These are phyloP conservation scores for Candoia aspera DNA, from an alignment of 2,113 vertebrate species.

Conservation along the genomic window DNA sequence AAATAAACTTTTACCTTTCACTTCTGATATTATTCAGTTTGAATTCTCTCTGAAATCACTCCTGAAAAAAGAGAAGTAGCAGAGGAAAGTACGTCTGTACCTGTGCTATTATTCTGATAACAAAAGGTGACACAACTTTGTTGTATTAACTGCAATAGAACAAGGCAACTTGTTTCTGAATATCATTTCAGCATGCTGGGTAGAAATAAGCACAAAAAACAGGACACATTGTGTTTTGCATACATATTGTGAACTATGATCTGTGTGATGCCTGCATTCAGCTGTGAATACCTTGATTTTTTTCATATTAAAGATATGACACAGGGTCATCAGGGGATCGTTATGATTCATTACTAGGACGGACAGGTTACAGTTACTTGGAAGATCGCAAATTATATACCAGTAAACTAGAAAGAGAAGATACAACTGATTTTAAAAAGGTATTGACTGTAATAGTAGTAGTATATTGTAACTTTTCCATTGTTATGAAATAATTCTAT, in stretches of 20 bases:
- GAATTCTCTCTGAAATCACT: neutral
- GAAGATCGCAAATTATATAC: conserved; percentile 87
- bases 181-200: neutral
- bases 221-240: neutral
- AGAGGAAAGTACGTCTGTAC: neutral
- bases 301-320: conserved; percentile 78
- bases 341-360: conserved; percentile 79
- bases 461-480: neutral
- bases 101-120: neutral
- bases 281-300: neutral
- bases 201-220: neutral
- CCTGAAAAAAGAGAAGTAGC: neutral
- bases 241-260: neutral
- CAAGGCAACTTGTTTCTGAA: neutral
- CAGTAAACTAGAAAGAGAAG: conserved; percentile 89
- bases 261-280: neutral
- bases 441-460: conserved; percentile 65
- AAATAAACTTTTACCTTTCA: neutral
- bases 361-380: conserved; percentile 76
- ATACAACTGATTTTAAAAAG: conserved; percentile 96
- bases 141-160: neutral
- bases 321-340: conserved; percentile 79
- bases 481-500: neutral
- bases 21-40: neutral
- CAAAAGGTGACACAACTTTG: neutral